A percentile compares a stretch with the other conserved stretches of the same genome.
These are phyloP conservation scores for Crypturellus undulatus DNA, from an alignment of 2,113 vertebrate genomes.

Conservation along the genomic window DNA sequence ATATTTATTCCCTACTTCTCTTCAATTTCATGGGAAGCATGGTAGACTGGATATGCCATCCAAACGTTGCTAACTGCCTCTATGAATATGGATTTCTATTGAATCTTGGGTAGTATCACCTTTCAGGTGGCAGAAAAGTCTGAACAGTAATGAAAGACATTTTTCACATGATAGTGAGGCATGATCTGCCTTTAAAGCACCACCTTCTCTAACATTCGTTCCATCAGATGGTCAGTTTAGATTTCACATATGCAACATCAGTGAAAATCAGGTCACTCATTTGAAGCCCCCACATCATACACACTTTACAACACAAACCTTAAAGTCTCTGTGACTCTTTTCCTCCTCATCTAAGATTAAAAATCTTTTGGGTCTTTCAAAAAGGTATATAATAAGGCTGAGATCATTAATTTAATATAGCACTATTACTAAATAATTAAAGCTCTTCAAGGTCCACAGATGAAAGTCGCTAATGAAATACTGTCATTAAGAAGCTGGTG, in stretches of 20 bases:
- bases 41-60: background rate
- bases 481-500: background rate
- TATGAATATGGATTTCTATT: background rate
- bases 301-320: background rate
- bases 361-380: background rate
- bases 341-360: background rate
- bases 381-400: background rate
- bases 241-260: background rate
- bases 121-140: background rate
- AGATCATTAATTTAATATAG: background rate
- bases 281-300: background rate
- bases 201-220: background rate
- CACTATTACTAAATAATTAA: constrained; percentile 1
- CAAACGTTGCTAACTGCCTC: background rate
- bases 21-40: background rate
- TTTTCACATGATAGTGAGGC: background rate
- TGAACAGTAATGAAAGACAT: background rate
- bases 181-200: background rate
- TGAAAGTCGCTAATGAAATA: background rate
- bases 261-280: background rate
- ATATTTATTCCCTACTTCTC: background rate
- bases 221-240: background rate
- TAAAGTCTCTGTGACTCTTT: background rate
- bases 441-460: background rate
- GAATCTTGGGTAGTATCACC: background rate